These are phyloP conservation scores for Metalampra italica DNA, from an alignment of 2,888 invertebrate species.

Conservation along the genomic window DNA sequence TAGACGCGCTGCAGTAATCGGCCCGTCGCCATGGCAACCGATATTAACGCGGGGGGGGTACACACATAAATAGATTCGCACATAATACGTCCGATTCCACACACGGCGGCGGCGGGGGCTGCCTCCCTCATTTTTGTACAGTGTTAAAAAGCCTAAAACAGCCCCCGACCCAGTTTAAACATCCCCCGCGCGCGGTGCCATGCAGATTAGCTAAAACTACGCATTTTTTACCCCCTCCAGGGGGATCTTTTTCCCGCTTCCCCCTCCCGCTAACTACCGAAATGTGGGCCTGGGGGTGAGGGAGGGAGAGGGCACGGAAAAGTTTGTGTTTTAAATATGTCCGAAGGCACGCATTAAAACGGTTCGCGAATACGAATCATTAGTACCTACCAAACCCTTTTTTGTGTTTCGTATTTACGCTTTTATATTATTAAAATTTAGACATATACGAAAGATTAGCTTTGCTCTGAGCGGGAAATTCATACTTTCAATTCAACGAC, in stretches of 20 bases:
- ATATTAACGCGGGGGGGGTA: constrained; percentile 66
- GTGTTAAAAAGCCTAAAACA: constrained; percentile 76
- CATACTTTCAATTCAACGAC: too few relatives aligned
- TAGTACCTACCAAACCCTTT: constrained; percentile 37
- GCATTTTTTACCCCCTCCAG: constrained; percentile 81
- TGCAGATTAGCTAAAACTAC: constrained; percentile 84
- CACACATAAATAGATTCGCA: constrained; percentile 75
- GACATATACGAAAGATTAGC: too few relatives aligned
- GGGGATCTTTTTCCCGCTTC: constrained; percentile 56
- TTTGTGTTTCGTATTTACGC: constrained; percentile 11
- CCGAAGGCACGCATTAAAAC: constrained; percentile 73
- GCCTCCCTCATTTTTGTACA: constrained; percentile 68
- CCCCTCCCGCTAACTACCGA: constrained; percentile 67
- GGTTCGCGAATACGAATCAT: constrained; percentile 69
- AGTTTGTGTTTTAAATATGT: constrained; percentile 78
- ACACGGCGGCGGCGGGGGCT: constrained; percentile 47
- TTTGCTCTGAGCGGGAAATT: too few relatives aligned
- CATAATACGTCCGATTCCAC: constrained; percentile 74
- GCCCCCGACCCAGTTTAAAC: constrained; percentile 37
- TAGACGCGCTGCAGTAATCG: constrained; percentile 74
- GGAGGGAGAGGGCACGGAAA: constrained; percentile 47
- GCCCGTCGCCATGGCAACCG: constrained; percentile 67
- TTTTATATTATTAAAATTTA: constrained; percentile 3
- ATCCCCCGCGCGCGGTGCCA: constrained; percentile 38
- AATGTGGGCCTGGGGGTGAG: constrained; percentile 51